Evolutionary conservation across 2,888 invertebrate species (phyloP), one percentile per base, ranked within the genome.

Genomic region (Sceliomorpha sp.): DNA sequence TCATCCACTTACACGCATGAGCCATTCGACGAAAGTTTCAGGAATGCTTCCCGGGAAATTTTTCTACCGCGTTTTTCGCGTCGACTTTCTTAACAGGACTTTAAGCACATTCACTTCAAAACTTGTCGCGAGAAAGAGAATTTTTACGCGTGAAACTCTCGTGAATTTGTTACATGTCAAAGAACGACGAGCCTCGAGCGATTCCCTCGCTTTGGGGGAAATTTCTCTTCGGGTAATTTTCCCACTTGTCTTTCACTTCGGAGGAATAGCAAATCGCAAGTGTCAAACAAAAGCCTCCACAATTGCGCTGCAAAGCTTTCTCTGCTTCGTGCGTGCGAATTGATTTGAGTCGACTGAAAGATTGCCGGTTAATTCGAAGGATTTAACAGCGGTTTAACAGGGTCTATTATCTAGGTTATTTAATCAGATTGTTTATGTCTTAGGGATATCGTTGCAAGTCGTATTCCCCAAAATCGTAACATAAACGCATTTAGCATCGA

Each of bases 61-160:
- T 48, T 37, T 37, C 50, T 37, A 8, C 17, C 14, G 10, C 34
- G 29, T 14, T 29, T 50, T 50, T 50, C 37, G 9, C 20, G 14
- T 37, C 50, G 40, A 42, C 40, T 42, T 50, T 39, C 31, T 13
- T 50, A 50, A 37, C 50, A 36, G 15, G 39, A 50, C 39, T 50
- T 50, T 37, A 50, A 39, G 37, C 39, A 37, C 37, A 26, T 50
- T 20, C 27, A 29, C 29, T 29, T 37, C 15, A 14, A 50, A 50
- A 50, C 39, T 39, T 27, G 27, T 17, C 27, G 29, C 10, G 29
- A 26, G 13, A 42, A 7, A 45, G 17, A 10, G 37, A 37, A 50
- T 50, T 39, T 29, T 50, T 17, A 17, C 39, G 27, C 27, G 26
- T 37, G 10, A 27, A 50, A 15, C 10, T 27, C 26, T 24, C 12